These are phyloP conservation scores for Procavia capensis DNA, from an alignment of 2,113 vertebrate genomes.

Conservation along the genomic window DNA sequence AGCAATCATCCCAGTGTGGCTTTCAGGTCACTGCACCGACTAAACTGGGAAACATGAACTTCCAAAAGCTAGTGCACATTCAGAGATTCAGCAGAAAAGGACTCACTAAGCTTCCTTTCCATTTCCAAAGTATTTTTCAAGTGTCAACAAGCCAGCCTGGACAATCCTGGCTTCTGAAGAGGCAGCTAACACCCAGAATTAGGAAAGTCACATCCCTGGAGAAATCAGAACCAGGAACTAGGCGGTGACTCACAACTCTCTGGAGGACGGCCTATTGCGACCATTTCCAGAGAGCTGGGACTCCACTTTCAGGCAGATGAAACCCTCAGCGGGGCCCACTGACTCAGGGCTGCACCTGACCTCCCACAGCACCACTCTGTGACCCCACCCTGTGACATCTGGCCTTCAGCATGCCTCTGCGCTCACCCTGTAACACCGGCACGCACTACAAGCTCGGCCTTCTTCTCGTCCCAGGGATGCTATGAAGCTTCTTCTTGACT, in stretches of 20 bases:
- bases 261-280: background rate
- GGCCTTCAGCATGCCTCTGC: background rate
- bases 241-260: conserved; percentile 3
- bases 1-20: conserved; percentile 86
- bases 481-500: background rate
- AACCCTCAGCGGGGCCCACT: background rate
- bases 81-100: conserved; percentile 78
- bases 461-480: background rate
- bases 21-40: conserved; percentile 83
- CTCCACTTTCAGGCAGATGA: background rate
- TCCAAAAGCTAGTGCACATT: conserved; percentile 79
- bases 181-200: background rate
- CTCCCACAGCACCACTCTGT: background rate
- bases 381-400: background rate
- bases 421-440: background rate
- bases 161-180: background rate
- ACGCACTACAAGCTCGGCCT: background rate
- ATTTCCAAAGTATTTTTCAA: background rate
- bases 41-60: conserved; percentile 84
- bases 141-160: background rate
- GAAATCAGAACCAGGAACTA: conserved; percentile 14
- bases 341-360: background rate
- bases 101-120: conserved; percentile 50
- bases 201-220: background rate
- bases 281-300: background rate